These are phyloP conservation scores for Sardina pilchardus DNA, from an alignment of 2,113 vertebrate genomes.

Conservation along the genomic window DNA sequence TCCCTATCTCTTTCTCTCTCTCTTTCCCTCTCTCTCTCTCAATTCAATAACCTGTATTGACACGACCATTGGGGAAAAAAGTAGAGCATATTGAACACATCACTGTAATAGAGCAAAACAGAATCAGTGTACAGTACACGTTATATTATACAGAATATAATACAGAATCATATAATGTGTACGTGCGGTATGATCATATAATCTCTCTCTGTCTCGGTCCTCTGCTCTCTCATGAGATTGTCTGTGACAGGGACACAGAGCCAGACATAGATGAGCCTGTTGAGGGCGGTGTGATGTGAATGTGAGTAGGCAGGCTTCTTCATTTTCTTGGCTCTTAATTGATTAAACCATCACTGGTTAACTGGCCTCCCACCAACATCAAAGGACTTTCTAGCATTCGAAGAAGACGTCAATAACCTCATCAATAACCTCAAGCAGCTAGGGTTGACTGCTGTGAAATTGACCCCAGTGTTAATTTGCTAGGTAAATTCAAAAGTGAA, in stretches of 20 bases:
- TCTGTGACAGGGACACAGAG: slow-evolving; percentile 31
- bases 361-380: slow-evolving; percentile 52
- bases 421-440: slow-evolving; percentile 62
- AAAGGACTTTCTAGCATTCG: slow-evolving; percentile 56
- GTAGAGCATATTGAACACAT: too few relatives aligned
- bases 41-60: too few relatives aligned
- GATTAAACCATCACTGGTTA: slow-evolving; percentile 52
- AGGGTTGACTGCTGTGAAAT: slow-evolving; percentile 65
- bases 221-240: neutral
- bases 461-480: slow-evolving; percentile 58
- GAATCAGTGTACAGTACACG: too few relatives aligned
- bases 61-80: too few relatives aligned
- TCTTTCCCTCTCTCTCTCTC: slow-evolving; percentile 1
- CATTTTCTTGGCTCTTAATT: slow-evolving; percentile 35
- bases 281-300: slow-evolving; percentile 30
- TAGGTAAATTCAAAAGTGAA: neutral
- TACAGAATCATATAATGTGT: too few relatives aligned
- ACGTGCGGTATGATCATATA: too few relatives aligned
- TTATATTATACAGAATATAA: too few relatives aligned
- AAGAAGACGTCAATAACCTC: slow-evolving; percentile 61
- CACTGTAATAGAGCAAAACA: too few relatives aligned
- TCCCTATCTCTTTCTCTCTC: neutral
- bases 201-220: neutral
- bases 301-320: slow-evolving; percentile 30
- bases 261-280: slow-evolving; percentile 16